Conservation (phyloP, 2,888 invertebrate genomes). For the Pammene aurita region DNA sequence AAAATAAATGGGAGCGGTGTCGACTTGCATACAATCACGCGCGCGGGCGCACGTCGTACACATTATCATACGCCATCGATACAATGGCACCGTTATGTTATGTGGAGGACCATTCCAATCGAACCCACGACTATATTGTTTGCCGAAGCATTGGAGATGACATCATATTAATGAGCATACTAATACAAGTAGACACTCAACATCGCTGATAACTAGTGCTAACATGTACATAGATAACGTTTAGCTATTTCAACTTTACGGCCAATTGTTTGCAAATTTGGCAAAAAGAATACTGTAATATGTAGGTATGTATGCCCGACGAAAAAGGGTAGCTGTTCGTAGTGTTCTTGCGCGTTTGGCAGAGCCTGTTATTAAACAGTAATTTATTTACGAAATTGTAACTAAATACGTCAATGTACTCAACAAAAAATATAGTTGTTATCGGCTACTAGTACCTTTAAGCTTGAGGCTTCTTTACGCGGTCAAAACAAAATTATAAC, state of each 20-base stretch:
- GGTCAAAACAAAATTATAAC: too few relatives aligned
- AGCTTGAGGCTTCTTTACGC: too few relatives aligned
- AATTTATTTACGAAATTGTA: too few relatives aligned
- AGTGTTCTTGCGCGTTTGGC: too few relatives aligned
- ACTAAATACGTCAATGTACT: too few relatives aligned
- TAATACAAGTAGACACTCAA: conserved; percentile 17
- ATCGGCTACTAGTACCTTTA: too few relatives aligned
- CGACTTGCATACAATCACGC: conserved; percentile 56
- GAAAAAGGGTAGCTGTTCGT: background rate
- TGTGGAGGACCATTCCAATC: conserved; percentile 36
- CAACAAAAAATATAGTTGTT: too few relatives aligned
- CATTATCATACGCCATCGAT: conserved; percentile 34
- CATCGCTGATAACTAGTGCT: conserved; percentile 26
- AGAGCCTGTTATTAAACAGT: too few relatives aligned
- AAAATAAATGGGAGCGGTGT: conserved; percentile 47
- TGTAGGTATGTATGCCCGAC: too few relatives aligned
- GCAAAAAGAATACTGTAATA: background rate
- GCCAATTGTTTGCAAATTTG: background rate
- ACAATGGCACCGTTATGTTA: conserved; percentile 40
- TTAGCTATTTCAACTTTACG: conserved; percentile 11
- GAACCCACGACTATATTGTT: conserved; percentile 32
- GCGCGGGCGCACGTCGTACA: conserved; percentile 54
- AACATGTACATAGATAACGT: conserved; percentile 5
- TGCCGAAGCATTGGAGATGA: conserved; percentile 35
- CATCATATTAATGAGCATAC: conserved; percentile 40